phyloP scores from a whole-genome alignment of 2,888 invertebrate genomes.

The Bruchidius siliquastri region DNA sequence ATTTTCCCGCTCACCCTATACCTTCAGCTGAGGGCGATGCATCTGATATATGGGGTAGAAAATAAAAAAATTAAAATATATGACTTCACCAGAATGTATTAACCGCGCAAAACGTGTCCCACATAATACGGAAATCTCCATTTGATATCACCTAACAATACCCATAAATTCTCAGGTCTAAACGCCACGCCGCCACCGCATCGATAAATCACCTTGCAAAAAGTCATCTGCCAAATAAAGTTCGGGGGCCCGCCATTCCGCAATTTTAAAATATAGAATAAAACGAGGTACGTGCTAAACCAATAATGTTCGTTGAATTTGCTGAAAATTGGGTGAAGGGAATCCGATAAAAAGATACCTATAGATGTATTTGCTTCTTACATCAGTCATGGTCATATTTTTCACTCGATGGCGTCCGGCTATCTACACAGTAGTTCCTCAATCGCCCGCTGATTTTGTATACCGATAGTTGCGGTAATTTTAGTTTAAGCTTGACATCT shows the following conservation, averaged over 20 bases:
- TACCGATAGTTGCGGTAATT: too few species aligned
- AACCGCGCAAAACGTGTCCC: background rate
- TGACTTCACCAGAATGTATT: background rate
- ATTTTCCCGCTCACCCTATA: background rate
- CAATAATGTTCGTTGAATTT: background rate
- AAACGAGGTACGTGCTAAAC: background rate
- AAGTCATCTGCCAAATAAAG: background rate
- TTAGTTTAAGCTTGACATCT: too few species aligned
- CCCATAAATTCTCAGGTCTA: background rate
- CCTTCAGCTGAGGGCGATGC: background rate
- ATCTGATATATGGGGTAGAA: background rate
- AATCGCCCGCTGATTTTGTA: too few species aligned
- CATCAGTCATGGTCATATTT: too few species aligned
- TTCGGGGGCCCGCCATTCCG: background rate
- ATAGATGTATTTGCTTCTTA: too few species aligned
- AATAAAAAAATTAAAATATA: background rate
- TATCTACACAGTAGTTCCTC: too few species aligned
- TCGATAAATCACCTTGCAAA: background rate
- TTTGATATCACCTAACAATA: background rate
- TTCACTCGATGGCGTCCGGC: too few species aligned
- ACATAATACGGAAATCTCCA: background rate
- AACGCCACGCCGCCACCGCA: background rate
- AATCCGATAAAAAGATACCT: background rate
- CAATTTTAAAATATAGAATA: background rate
- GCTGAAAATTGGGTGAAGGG: background rate